These are phyloP conservation scores for Amniataba percoides DNA, from an alignment of 2,797 vertebrate species.

Conservation along the genomic window DNA sequence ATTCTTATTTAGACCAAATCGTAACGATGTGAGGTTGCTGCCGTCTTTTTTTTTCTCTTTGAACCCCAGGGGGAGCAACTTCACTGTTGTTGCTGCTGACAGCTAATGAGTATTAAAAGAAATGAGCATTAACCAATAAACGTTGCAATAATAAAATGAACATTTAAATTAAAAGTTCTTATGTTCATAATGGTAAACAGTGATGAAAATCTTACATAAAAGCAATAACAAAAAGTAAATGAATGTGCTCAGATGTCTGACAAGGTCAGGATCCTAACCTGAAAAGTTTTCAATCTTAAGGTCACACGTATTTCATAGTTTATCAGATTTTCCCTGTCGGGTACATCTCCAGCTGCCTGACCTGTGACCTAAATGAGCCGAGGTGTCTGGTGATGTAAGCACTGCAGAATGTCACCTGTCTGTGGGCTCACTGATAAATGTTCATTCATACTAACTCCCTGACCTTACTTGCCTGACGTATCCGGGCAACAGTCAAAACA, in stretches of 20 bases:
- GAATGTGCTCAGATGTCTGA: not conserved
- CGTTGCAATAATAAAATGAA: not conserved
- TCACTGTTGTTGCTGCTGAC: not conserved
- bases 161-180: not conserved
- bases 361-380: not conserved
- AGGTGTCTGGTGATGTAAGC: slow-evolving; percentile 29
- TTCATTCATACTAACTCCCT: slow-evolving; percentile 22
- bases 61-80: not conserved
- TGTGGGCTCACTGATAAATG: slow-evolving; percentile 24
- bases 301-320: slow-evolving; percentile 15
- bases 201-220: no score
- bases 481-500: slow-evolving; percentile 75
- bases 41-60: not conserved
- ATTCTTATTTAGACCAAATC: not conserved
- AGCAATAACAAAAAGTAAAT: not conserved
- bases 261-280: not conserved
- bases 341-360: slow-evolving; percentile 32
- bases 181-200: not conserved
- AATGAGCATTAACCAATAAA: not conserved
- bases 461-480: slow-evolving; percentile 53
- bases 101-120: not conserved
- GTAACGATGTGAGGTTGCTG: not conserved
- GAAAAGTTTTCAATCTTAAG: not conserved
- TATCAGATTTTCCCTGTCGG: slow-evolving; percentile 23
- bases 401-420: slow-evolving; percentile 37